Evolutionary conservation across 2,113 vertebrate species (phyloP).

Genomic region (Pavo muticus): DNA sequence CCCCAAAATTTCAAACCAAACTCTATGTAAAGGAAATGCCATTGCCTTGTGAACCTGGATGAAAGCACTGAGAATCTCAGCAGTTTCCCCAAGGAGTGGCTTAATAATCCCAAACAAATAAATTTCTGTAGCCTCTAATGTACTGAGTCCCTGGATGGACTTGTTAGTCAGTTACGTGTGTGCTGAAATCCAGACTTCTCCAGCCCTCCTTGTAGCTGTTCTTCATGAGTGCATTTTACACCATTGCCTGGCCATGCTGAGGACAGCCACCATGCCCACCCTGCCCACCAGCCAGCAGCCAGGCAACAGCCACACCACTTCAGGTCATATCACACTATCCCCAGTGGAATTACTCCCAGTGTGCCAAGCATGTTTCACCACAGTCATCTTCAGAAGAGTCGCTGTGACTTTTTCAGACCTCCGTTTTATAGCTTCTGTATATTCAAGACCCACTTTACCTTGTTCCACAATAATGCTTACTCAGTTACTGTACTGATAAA

Average conservation of each 20-base stretch:
- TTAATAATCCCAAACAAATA: not conserved
- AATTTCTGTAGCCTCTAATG: not conserved
- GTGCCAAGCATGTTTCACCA: not conserved
- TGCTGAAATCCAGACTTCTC: not conserved
- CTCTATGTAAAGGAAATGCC: not conserved
- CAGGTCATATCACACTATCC: not conserved
- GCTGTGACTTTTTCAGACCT: not conserved
- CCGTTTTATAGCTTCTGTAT: not conserved
- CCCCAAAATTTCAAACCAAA: not conserved
- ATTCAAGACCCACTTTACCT: not conserved
- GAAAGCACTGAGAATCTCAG: not conserved
- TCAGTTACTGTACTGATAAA: not conserved
- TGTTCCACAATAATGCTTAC: not conserved
- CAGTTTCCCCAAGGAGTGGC: not conserved
- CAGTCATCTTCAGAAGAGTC: not conserved
- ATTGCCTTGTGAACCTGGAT: not conserved
- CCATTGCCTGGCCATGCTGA: not conserved
- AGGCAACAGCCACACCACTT: not conserved
- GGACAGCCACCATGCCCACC: not conserved
- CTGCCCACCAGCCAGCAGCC: not conserved
- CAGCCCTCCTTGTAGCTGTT: not conserved
- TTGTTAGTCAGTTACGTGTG: not conserved
- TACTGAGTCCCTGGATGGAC: not conserved
- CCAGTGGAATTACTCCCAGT: not conserved
- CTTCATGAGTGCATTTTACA: not conserved